Evolutionary conservation across 1,140 invertebrate species (phyloP).

Genomic region (Acromyrmex charruanus): DNA sequence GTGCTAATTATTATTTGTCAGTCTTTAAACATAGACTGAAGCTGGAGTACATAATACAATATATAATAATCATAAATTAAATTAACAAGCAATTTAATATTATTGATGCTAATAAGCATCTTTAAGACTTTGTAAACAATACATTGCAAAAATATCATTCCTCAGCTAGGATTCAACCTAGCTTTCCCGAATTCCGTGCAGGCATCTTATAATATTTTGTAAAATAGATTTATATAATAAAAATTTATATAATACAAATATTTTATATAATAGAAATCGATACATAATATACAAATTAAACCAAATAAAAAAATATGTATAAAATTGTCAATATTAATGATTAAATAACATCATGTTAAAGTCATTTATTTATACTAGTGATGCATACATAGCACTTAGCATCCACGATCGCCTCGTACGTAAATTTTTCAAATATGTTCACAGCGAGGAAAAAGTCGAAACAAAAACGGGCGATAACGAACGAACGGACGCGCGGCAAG

Average conservation of each 20-base stretch:
- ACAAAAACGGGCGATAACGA: slow-evolving; percentile 58
- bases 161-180: too few relatives aligned
- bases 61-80: too few relatives aligned
- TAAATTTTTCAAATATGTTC: slow-evolving; percentile 64
- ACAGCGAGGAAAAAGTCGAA: slow-evolving; percentile 29
- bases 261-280: not conserved
- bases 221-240: not conserved
- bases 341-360: slow-evolving; percentile 24
- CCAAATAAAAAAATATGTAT: not conserved
- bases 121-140: too few relatives aligned
- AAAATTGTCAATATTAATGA: not conserved
- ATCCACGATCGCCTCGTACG: slow-evolving; percentile 18
- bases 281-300: too few relatives aligned
- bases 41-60: too few relatives aligned
- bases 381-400: slow-evolving; percentile 16
- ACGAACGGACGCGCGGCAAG: slow-evolving; percentile 53
- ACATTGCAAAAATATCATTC: too few relatives aligned
- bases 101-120: too few relatives aligned
- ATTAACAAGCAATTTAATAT: too few relatives aligned
- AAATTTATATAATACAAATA: not conserved
- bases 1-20: too few relatives aligned
- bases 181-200: too few relatives aligned
- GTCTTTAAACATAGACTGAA: too few relatives aligned
- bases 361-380: slow-evolving; percentile 18
- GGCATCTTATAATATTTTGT: not conserved